Percentiles rank a stretch among this genome's conserved stretches.
Evolutionary conservation across 2,797 vertebrate species (phyloP).

Genomic region (Morus bassanus): DNA sequence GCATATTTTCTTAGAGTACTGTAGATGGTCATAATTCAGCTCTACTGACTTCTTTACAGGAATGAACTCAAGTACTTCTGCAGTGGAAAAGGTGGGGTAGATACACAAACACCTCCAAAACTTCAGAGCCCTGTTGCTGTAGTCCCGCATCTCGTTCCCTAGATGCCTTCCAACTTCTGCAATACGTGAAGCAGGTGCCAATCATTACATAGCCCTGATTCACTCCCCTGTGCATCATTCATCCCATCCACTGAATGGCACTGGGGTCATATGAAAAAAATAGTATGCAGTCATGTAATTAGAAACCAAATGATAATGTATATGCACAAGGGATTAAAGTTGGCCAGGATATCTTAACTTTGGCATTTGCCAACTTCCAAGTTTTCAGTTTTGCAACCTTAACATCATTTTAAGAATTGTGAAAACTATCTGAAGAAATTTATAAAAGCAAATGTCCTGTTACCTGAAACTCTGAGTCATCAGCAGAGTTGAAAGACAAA

Average conservation of each 20-base stretch:
- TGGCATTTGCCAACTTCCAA: neutral
- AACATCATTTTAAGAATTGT: neutral
- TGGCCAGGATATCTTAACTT: neutral
- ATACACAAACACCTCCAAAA: neutral
- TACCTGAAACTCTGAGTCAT: neutral
- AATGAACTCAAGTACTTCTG: neutral
- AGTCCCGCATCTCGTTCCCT: neutral
- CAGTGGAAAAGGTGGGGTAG: neutral
- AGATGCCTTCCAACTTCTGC: neutral
- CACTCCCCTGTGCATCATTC: neutral
- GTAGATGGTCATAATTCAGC: neutral
- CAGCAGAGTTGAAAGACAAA: neutral
- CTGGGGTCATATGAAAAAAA: neutral
- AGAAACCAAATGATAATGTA: neutral
- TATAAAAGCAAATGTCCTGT: neutral
- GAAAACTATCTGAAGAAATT: neutral
- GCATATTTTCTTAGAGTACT: neutral
- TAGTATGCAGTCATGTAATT: neutral
- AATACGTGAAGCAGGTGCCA: neutral
- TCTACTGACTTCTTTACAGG: neutral
- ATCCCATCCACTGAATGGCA: neutral
- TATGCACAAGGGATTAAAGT: neutral
- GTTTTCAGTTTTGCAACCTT: neutral
- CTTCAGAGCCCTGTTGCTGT: neutral
- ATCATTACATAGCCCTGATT: neutral